Evolutionary conservation across 2,113 vertebrate species (phyloP).

Genomic region (Gadus macrocephalus): DNA sequence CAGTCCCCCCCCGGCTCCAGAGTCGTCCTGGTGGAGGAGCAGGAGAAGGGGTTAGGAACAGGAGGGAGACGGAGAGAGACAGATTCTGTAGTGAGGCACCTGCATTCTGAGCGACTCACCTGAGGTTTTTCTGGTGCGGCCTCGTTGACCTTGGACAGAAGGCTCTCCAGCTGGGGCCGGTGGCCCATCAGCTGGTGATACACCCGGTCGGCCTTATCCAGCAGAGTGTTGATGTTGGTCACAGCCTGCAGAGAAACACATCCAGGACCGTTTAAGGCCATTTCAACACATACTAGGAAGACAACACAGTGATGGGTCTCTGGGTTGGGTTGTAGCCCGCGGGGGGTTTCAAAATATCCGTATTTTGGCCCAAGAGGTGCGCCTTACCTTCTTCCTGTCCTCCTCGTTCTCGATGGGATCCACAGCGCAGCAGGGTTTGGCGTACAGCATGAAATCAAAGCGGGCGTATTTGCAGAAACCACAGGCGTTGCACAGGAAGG

Average conservation of each 20-base stretch:
- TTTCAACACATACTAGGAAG: neutral
- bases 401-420: conserved; percentile 98
- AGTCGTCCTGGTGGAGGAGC: conserved; percentile 80
- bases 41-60: neutral
- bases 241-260: conserved; percentile 78
- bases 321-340: too few species aligned
- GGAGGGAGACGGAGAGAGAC: neutral
- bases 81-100: conserved; percentile 48
- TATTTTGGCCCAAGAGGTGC: neutral
- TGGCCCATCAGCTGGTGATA: conserved; percentile 99
- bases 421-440: conserved; percentile 95
- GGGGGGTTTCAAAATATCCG: neutral
- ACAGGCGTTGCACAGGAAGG: conserved; percentile 97
- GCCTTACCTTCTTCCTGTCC: conserved; percentile 89
- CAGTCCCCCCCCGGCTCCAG: conserved; percentile 81
- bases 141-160: conserved; percentile 95
- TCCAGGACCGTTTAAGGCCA: neutral
- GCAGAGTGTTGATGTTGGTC: conserved; percentile 94
- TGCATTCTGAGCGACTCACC: conserved; percentile 65
- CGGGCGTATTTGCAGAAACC: conserved; percentile 98
- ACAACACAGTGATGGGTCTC: neutral
- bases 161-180: conserved; percentile 90
- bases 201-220: conserved; percentile 97
- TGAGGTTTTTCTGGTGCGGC: conserved; percentile 96
- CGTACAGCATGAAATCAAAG: conserved; percentile 99